Evolutionary conservation across 2,113 vertebrate species (phyloP).

Genomic region (Oncorhynchus keta): DNA sequence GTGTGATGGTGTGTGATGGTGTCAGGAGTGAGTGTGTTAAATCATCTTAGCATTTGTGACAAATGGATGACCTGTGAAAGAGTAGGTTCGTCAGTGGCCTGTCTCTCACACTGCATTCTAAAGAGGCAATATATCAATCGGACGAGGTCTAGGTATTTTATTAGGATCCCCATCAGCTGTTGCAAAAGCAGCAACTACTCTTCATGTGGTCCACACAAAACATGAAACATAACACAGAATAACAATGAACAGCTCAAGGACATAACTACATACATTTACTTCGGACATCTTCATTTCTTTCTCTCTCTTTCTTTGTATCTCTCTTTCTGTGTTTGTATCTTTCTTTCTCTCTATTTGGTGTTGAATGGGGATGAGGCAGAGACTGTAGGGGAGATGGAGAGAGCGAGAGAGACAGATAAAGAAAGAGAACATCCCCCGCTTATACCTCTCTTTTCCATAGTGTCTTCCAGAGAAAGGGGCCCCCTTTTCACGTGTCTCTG

Average conservation of each 20-base stretch:
- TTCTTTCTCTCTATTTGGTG: constrained; percentile 24
- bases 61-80: constrained; percentile 61
- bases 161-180: too few relatives aligned
- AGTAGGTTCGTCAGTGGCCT: constrained; percentile 40
- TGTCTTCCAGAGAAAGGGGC: constrained; percentile 72
- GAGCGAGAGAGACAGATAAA: constrained; percentile 17
- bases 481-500: constrained; percentile 69
- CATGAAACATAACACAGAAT: neutral
- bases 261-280: too few relatives aligned
- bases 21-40: constrained; percentile 59
- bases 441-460: constrained; percentile 62
- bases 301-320: constrained; percentile 13
- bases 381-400: constrained; percentile 37
- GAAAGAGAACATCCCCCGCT: constrained; percentile 52
- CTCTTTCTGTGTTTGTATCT: constrained; percentile 20
- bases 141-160: constrained; percentile 35
- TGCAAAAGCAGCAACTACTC: neutral
- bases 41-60: constrained; percentile 75
- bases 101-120: constrained; percentile 33
- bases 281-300: neutral
- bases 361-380: constrained; percentile 33
- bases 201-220: constrained; percentile 3
- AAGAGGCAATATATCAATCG: constrained; percentile 62
- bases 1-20: constrained; percentile 17
- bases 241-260: too few relatives aligned